Conservation (phyloP, 2,113 vertebrate genomes). For the Piaya cayana region DNA sequence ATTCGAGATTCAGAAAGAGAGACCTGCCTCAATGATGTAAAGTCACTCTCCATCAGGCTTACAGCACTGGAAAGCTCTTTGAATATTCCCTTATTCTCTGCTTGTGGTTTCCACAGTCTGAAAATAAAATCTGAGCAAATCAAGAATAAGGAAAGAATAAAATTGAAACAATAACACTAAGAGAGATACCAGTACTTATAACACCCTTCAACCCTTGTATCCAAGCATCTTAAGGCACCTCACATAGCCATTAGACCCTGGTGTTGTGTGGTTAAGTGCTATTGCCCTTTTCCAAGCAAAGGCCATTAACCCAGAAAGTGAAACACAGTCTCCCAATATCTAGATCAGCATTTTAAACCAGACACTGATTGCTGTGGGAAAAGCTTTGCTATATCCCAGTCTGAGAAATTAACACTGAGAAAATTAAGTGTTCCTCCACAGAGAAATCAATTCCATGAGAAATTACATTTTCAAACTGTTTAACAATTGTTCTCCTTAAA, state of each 20-base stretch:
- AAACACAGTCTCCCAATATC: neutral
- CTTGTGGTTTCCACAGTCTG: neutral
- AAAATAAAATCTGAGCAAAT: neutral
- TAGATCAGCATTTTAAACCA: neutral
- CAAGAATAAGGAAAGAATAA: neutral
- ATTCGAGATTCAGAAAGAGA: neutral
- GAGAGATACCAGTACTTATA: neutral
- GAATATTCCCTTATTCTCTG: neutral
- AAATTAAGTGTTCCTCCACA: neutral
- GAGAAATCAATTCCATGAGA: neutral
- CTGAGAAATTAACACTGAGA: neutral
- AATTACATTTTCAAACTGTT: neutral
- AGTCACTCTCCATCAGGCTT: neutral
- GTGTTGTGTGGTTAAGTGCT: neutral
- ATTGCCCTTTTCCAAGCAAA: neutral
- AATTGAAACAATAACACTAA: neutral
- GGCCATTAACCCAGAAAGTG: neutral
- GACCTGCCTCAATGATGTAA: neutral
- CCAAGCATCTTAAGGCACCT: neutral
- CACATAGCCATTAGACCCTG: neutral
- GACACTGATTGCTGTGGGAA: neutral
- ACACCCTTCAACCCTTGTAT: neutral
- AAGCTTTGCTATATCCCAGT: neutral
- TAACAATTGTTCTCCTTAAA: neutral
- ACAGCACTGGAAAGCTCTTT: neutral